Conservation (phyloP, 2,888 invertebrate species). For the Shargacucullia verbasci region DNA sequence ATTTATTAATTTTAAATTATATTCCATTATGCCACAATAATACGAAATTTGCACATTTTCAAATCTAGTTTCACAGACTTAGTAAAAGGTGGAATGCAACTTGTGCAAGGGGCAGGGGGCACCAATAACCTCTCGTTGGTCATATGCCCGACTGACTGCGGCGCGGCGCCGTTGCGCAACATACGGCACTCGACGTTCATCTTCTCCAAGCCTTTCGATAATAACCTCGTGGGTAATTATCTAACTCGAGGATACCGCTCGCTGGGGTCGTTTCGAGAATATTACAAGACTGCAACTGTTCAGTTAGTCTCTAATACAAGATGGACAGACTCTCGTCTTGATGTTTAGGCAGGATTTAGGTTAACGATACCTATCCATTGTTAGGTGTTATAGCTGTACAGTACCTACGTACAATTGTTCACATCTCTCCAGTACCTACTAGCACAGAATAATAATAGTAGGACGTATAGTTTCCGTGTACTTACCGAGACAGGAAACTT, state of each 20-base stretch:
- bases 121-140: slow-evolving; percentile 46
- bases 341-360: slow-evolving; percentile 54
- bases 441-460: too few species aligned
- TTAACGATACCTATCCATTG: slow-evolving; percentile 60
- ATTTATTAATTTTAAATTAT: background rate
- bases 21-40: background rate
- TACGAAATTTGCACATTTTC: slow-evolving; percentile 17
- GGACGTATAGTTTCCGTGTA: too few species aligned
- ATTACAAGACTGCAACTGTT: slow-evolving; percentile 44
- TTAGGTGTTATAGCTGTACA: slow-evolving; percentile 24
- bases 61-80: slow-evolving; percentile 24
- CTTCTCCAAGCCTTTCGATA: slow-evolving; percentile 61
- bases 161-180: slow-evolving; percentile 51
- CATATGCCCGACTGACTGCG: slow-evolving; percentile 32
- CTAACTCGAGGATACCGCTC: slow-evolving; percentile 56
- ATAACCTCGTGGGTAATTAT: slow-evolving; percentile 67
- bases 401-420: background rate
- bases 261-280: slow-evolving; percentile 49
- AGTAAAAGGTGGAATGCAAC: slow-evolving; percentile 51
- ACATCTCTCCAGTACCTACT: too few species aligned
- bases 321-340: slow-evolving; percentile 46
- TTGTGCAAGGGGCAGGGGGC: slow-evolving; percentile 51
- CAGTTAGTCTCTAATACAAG: slow-evolving; percentile 43
- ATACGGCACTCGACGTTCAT: slow-evolving; percentile 51
- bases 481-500: too few species aligned